Conservation (phyloP, 2,797 vertebrate species). For the Myotis findleyi region DNA sequence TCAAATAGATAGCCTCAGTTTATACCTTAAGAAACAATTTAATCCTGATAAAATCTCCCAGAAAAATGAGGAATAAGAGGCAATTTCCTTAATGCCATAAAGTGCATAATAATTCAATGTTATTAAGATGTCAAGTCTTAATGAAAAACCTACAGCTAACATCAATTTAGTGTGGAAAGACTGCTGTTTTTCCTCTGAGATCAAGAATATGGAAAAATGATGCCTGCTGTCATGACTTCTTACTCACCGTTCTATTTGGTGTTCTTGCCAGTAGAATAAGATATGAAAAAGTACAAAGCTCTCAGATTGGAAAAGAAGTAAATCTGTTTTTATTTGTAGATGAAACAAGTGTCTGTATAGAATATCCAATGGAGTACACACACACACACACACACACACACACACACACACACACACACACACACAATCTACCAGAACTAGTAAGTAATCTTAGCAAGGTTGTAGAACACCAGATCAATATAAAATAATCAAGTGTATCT, state of each 20-base stretch:
- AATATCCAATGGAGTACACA: neutral
- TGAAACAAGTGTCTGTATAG: neutral
- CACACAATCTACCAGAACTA: neutral
- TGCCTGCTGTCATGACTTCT: neutral
- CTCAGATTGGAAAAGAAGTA: neutral
- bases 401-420: too few species aligned
- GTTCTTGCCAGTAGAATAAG: neutral
- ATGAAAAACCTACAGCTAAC: neutral
- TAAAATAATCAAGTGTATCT: neutral
- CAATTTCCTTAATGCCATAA: neutral
- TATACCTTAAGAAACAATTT: neutral
- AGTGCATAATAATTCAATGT: neutral
- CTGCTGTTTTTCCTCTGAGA: neutral
- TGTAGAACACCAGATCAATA: neutral
- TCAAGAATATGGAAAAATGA: neutral
- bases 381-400: neutral
- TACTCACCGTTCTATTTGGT: neutral
- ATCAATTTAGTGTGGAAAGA: neutral
- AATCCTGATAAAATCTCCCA: neutral
- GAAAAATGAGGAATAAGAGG: neutral
- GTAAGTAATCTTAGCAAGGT: neutral
- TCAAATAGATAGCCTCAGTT: neutral
- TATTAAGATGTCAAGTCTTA: neutral
- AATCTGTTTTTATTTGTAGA: neutral
- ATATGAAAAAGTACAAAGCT: neutral